Percentiles rank a stretch among this genome's conserved stretches.
Evolutionary conservation across 2,797 vertebrate species (phyloP).

Genomic region (Amphiprion clarkii): DNA sequence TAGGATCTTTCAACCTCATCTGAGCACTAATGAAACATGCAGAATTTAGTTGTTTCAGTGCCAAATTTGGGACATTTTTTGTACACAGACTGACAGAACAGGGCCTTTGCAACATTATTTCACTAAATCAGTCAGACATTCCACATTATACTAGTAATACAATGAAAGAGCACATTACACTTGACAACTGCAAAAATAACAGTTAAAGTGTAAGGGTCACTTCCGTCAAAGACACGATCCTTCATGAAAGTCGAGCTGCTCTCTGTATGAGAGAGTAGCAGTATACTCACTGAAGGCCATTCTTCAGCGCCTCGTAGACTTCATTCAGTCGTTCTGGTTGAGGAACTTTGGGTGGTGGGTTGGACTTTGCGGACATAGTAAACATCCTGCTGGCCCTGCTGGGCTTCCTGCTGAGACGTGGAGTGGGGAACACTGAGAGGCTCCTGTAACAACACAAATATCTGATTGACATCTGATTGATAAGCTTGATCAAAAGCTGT

Average conservation of each 20-base stretch:
- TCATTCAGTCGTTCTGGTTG: conserved; percentile 95
- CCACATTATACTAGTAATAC: no score
- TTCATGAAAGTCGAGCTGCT: neutral
- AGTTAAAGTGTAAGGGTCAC: no score
- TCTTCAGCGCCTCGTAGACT: conserved; percentile 94
- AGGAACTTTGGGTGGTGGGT: conserved; percentile 92
- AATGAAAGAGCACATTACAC: no score
- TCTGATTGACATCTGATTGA: neutral
- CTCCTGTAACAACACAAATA: conserved; percentile 80
- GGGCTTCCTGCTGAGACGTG: conserved; percentile 90
- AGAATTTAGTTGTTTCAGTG: no score
- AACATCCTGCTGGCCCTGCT: conserved; percentile 96
- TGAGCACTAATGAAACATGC: no score
- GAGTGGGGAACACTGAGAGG: conserved; percentile 91
- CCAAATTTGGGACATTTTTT: no score
- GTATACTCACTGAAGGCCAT: conserved; percentile 83
- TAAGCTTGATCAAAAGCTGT: no score
- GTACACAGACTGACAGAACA: no score
- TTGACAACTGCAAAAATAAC: no score
- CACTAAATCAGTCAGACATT: no score
- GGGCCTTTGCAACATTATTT: no score
- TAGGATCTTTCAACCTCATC: no score
- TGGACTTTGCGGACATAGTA: conserved; percentile 90
- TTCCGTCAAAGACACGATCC: neutral
- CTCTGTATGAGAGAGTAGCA: neutral